These are phyloP conservation scores for Paguma larvata DNA, from an alignment of 2,797 vertebrate genomes.

Conservation along the genomic window DNA sequence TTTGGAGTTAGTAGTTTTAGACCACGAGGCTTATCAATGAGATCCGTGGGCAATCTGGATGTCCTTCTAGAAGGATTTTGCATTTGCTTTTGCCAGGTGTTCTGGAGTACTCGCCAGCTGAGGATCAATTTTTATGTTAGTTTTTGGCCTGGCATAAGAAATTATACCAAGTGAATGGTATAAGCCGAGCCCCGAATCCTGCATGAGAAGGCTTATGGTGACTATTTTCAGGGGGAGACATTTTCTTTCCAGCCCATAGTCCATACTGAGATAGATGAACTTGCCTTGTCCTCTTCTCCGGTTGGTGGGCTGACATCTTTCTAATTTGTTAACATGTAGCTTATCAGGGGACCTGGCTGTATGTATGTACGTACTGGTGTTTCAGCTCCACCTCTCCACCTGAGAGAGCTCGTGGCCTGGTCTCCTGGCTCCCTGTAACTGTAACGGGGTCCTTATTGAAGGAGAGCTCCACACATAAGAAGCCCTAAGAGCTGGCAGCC, in stretches of 20 bases:
- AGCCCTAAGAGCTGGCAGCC: neutral
- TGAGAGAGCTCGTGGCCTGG: neutral
- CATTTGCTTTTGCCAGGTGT: neutral
- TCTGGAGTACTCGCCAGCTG: neutral
- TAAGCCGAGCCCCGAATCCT: slow-evolving; percentile 38
- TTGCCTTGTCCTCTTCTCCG: neutral
- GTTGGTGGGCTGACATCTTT: neutral
- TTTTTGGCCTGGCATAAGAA: slow-evolving; percentile 32
- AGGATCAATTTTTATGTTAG: slow-evolving; percentile 43
- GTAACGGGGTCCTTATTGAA: neutral
- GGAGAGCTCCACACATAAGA: neutral
- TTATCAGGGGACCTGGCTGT: neutral
- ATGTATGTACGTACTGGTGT: neutral
- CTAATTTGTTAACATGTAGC: neutral
- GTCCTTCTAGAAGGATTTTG: neutral
- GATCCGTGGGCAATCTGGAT: neutral
- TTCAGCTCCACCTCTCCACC: neutral
- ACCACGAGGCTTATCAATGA: neutral
- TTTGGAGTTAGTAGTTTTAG: neutral
- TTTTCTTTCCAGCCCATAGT: neutral
- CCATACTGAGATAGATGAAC: neutral
- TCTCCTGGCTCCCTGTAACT: neutral
- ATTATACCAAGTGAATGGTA: neutral
- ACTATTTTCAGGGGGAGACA: neutral
- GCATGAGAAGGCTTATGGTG: neutral